A percentile compares a stretch with the other conserved stretches of the same genome.
These are phyloP conservation scores for Tyrophagus putrescentiae DNA, from an alignment of 1,140 invertebrate genomes.

Conservation along the genomic window DNA sequence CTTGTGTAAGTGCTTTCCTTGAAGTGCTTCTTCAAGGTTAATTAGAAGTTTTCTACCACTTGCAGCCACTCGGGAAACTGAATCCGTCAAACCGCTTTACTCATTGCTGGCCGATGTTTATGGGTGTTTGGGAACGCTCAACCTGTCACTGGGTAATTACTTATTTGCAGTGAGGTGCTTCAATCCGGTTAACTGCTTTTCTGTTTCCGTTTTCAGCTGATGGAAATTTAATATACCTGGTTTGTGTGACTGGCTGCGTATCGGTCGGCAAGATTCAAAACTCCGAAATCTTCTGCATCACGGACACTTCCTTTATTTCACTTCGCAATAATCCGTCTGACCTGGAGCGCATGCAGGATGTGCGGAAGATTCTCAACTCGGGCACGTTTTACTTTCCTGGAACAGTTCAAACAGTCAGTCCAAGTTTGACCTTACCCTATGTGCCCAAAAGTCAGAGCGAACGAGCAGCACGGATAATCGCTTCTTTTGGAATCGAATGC, in stretches of 20 bases:
- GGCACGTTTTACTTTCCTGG: constrained; percentile 94
- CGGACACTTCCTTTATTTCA: constrained; percentile 73
- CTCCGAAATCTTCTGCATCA: constrained; percentile 82
- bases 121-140: constrained; percentile 75
- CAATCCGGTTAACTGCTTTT: not conserved
- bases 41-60: constrained; percentile 21
- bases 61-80: constrained; percentile 54
- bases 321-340: constrained; percentile 56
- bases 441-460: constrained; percentile 67
- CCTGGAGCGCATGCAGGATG: constrained; percentile 62
- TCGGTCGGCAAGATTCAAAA: constrained; percentile 86
- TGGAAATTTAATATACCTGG: constrained; percentile 62
- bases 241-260: constrained; percentile 81
- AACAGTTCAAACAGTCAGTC: constrained; percentile 33
- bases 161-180: not conserved
- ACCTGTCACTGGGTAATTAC: constrained; percentile 52
- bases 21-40: constrained; percentile 2
- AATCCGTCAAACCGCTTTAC: constrained; percentile 71
- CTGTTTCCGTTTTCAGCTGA: constrained; percentile 41
- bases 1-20: constrained; percentile 44
- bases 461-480: constrained; percentile 70
- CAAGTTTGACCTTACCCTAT: constrained; percentile 71
- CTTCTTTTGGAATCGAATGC: constrained; percentile 83
- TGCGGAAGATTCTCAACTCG: constrained; percentile 65
- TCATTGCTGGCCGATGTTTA: constrained; percentile 78